Conservation (phyloP, 2,113 vertebrate genomes). For the Elephantulus edwardii region DNA sequence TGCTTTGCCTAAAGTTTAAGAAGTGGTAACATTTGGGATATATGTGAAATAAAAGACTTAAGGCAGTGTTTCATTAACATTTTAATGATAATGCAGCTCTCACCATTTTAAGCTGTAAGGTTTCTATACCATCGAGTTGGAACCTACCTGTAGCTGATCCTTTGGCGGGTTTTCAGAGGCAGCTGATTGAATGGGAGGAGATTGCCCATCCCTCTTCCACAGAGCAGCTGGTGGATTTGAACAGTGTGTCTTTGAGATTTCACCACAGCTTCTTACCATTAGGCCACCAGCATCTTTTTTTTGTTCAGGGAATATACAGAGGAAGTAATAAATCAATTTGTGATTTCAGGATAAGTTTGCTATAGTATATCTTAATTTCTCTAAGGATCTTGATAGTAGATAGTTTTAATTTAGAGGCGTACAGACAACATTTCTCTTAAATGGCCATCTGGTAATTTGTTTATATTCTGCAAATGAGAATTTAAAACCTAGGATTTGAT, state of each 20-base stretch:
- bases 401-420: background rate
- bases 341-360: background rate
- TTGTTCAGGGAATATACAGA: background rate
- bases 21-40: background rate
- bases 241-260: too few relatives aligned
- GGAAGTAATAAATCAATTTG: background rate
- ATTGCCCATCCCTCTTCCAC: too few relatives aligned
- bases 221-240: too few relatives aligned
- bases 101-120: background rate
- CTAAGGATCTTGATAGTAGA: background rate
- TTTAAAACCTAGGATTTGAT: background rate
- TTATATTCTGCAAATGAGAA: background rate
- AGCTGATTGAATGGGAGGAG: too few relatives aligned
- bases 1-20: constrained; percentile 6
- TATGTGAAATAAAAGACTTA: constrained; percentile 16
- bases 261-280: too few relatives aligned
- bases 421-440: constrained; percentile 1
- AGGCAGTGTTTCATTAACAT: background rate
- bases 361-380: background rate
- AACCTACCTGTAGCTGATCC: too few relatives aligned
- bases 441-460: background rate
- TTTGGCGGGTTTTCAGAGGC: too few relatives aligned
- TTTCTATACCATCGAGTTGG: background rate
- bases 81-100: background rate
- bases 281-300: background rate